Evolutionary conservation across 2,888 invertebrate species (phyloP).

Genomic region (Dicranocentrus wangi): DNA sequence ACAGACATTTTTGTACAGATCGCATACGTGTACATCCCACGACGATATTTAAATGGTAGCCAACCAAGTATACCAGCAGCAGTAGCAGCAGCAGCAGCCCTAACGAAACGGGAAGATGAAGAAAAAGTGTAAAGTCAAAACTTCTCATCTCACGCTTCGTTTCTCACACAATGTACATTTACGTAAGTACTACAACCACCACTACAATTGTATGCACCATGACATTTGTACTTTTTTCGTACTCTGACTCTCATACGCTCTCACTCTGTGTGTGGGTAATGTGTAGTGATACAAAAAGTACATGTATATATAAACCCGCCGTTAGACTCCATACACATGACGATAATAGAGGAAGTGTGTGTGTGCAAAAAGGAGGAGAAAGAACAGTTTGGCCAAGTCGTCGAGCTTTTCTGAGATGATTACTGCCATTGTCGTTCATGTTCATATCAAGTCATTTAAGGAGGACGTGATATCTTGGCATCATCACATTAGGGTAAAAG

Average conservation of each 20-base stretch:
- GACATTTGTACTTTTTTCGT: constrained; percentile 52
- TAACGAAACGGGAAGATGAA: too few species aligned
- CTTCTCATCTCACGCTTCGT: constrained; percentile 63
- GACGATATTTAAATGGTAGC: not conserved
- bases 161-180: constrained; percentile 61
- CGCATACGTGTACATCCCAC: not conserved
- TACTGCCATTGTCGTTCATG: constrained; percentile 63
- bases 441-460: constrained; percentile 68
- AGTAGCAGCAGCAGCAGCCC: too few species aligned
- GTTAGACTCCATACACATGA: constrained; percentile 1
- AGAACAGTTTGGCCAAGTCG: constrained; percentile 45
- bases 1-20: constrained; percentile 15
- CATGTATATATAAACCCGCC: too few species aligned
- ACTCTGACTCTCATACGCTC: not conserved
- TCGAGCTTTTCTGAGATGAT: constrained; percentile 52
- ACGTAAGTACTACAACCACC: constrained; percentile 39
- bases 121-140: constrained; percentile 60
- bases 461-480: constrained; percentile 63
- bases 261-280: constrained; percentile 3
- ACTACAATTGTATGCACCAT: constrained; percentile 49
- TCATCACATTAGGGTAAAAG: constrained; percentile 62
- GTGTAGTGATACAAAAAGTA: not conserved
- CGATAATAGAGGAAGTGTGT: not conserved
- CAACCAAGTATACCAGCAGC: not conserved
- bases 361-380: not conserved